phyloP scores from a whole-genome alignment of 2,113 vertebrate species.

The Upupa epops region DNA sequence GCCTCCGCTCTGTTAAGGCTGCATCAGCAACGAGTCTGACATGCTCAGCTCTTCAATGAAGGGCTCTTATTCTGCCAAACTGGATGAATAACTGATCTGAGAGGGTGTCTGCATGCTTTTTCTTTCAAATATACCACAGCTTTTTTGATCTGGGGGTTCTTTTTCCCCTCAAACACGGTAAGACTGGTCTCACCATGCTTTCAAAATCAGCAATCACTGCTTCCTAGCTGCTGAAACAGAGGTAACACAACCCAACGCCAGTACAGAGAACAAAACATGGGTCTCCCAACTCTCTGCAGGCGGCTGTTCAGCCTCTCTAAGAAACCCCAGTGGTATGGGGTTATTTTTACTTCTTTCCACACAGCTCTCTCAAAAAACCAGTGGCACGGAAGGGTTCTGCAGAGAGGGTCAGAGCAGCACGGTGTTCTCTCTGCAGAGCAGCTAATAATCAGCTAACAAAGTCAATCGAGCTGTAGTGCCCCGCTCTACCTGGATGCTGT shows the following conservation, averaged over 20 bases:
- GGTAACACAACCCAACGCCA: not conserved
- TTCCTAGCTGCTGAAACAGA: not conserved
- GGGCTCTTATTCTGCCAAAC: not conserved
- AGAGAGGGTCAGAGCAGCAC: not conserved
- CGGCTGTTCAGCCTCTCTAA: not conserved
- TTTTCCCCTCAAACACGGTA: not conserved
- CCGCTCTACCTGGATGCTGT: slow-evolving; percentile 96
- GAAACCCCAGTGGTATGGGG: not conserved
- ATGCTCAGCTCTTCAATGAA: not conserved
- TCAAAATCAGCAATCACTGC: not conserved
- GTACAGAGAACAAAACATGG: not conserved
- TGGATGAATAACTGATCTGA: not conserved
- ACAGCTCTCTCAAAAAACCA: not conserved
- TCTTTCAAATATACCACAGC: not conserved
- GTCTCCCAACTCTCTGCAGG: not conserved
- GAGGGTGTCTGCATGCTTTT: accelerated
- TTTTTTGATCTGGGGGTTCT: not conserved
- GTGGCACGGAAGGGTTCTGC: not conserved
- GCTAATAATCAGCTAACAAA: not conserved
- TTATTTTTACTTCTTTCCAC: not conserved
- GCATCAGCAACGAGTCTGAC: not conserved
- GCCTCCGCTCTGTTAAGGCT: not conserved
- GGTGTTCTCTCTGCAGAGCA: not conserved
- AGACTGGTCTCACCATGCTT: not conserved
- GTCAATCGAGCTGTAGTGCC: too few relatives aligned